phyloP scores from a whole-genome alignment of 1,140 invertebrate species.

The Camponotus vicinus region DNA sequence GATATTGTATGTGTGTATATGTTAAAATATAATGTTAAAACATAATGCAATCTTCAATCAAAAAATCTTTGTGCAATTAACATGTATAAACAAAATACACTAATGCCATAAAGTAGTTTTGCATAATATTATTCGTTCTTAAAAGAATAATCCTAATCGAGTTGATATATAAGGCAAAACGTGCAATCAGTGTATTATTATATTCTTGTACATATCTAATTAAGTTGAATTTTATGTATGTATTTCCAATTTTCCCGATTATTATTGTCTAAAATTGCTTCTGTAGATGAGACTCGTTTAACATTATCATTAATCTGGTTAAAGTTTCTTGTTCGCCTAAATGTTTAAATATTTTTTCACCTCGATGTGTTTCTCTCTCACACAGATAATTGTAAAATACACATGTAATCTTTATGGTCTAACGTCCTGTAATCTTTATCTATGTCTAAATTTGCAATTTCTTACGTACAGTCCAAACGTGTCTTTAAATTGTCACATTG shows the following conservation, averaged over 20 bases:
- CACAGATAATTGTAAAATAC: background rate
- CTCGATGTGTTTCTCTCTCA: background rate
- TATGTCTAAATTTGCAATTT: background rate
- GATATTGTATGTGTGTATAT: too few species aligned
- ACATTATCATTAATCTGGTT: slow-evolving; percentile 1
- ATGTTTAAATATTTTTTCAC: background rate
- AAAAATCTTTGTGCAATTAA: background rate
- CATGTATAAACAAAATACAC: background rate
- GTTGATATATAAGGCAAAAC: background rate
- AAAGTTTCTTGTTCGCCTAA: background rate
- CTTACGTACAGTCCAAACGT: background rate
- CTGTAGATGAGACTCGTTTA: background rate
- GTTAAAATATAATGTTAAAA: too few species aligned
- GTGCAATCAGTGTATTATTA: background rate
- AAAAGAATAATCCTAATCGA: background rate
- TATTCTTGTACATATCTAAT: background rate
- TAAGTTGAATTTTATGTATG: background rate
- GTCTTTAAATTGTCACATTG: background rate
- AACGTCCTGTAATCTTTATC: too few species aligned
- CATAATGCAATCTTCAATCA: background rate
- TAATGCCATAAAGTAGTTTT: background rate
- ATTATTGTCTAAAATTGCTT: background rate
- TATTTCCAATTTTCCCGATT: background rate
- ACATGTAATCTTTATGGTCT: background rate
- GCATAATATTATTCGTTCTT: background rate